Evolutionary conservation across 1,140 invertebrate genomes (phyloP).

Genomic region (Drosophila quadrilineata): DNA sequence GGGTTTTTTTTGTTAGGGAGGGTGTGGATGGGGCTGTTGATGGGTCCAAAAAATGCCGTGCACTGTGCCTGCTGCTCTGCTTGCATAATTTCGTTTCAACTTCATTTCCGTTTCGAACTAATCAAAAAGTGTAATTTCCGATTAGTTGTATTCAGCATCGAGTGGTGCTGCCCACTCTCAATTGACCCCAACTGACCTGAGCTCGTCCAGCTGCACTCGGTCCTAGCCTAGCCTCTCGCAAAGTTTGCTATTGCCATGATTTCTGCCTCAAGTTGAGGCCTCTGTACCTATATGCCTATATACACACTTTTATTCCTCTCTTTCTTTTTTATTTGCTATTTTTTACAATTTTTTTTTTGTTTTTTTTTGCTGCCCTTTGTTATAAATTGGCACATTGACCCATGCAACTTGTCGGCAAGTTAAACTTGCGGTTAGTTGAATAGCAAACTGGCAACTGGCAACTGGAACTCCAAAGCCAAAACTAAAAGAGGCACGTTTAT

Average conservation of each 20-base stretch:
- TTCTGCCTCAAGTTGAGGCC: slow-evolving; percentile 37
- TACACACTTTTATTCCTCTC: not conserved
- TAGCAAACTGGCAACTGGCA: too few relatives aligned
- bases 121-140: slow-evolving; percentile 80
- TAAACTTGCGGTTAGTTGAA: slow-evolving; percentile 32
- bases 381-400: slow-evolving; percentile 73
- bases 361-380: slow-evolving; percentile 57
- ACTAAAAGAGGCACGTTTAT: slow-evolving; percentile 1
- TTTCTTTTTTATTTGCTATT: slow-evolving; percentile 10
- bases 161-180: slow-evolving; percentile 25
- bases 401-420: slow-evolving; percentile 24
- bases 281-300: slow-evolving; percentile 19
- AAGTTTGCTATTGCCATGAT: slow-evolving; percentile 36
- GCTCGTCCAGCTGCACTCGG: slow-evolving; percentile 8
- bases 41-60: slow-evolving; percentile 47
- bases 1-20: too few relatives aligned
- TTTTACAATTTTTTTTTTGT: too few relatives aligned
- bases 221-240: slow-evolving; percentile 15
- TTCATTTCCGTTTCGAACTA: slow-evolving; percentile 80
- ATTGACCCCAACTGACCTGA: slow-evolving; percentile 3
- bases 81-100: slow-evolving; percentile 77
- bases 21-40: too few relatives aligned
- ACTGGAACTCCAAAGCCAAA: slow-evolving; percentile 8
- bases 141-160: slow-evolving; percentile 75
- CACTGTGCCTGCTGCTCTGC: slow-evolving; percentile 24